Conservation (phyloP, 2,113 vertebrate genomes). For the Elgaria multicarinata region DNA sequence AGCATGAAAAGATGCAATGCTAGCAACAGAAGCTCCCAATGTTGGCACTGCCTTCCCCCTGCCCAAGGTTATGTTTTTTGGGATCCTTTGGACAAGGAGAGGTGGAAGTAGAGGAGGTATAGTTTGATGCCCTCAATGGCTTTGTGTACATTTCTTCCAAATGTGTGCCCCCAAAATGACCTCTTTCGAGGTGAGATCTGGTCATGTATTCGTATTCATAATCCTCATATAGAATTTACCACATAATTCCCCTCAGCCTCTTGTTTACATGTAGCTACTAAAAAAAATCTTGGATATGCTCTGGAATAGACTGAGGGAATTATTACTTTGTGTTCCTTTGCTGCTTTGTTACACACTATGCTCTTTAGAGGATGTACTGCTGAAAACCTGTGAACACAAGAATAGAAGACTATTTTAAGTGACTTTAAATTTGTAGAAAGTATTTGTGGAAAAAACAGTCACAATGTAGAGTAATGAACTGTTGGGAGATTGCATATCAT, state of each 20-base stretch:
- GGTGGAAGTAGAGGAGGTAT: not conserved
- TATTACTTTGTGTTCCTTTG: not conserved
- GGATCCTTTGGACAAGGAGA: no score
- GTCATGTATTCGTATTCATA: not conserved
- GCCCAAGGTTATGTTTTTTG: no score
- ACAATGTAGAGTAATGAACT: not conserved
- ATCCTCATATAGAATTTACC: not conserved
- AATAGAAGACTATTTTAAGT: not conserved
- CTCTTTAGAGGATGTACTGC: not conserved
- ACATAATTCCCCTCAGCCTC: not conserved
- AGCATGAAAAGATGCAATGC: no score
- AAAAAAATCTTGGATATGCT: not conserved
- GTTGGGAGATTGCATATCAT: not conserved
- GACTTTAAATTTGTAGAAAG: not conserved
- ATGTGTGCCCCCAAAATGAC: not conserved
- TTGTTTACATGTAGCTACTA: not conserved
- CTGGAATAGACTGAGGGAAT: not conserved
- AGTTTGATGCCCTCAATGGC: not conserved
- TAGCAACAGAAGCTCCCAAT: no score
- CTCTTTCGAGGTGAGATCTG: not conserved
- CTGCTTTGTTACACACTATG: not conserved
- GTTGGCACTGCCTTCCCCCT: no score
- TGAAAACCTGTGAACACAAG: slow-evolving; percentile 1
- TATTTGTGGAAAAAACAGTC: slow-evolving; percentile 2
- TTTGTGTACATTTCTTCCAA: not conserved